Evolutionary conservation across 1,140 invertebrate species (phyloP).

Genomic region (Drosophila kurseongensis): DNA sequence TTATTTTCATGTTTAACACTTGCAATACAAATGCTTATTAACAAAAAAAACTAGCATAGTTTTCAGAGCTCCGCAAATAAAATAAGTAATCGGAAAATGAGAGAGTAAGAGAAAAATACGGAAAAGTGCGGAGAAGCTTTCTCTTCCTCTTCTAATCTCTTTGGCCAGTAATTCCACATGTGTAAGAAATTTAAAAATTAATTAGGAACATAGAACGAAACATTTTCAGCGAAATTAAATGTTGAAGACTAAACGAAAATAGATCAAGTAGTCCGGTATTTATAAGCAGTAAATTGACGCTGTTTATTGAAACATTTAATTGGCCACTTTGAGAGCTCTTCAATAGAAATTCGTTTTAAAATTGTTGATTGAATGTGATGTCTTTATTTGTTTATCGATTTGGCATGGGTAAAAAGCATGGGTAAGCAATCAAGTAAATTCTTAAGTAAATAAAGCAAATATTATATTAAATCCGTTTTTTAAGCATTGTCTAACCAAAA

Average conservation of each 20-base stretch:
- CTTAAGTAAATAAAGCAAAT: no score
- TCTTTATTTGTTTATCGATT: constrained; percentile 30
- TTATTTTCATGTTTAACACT: constrained; percentile 12
- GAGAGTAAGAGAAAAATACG: constrained; percentile 6
- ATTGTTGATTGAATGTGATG: constrained; percentile 41
- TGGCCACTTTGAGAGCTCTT: constrained; percentile 55
- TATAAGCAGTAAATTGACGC: constrained; percentile 62
- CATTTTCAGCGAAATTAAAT: constrained; percentile 31
- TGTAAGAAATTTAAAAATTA: constrained; percentile 50
- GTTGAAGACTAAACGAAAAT: constrained; percentile 51
- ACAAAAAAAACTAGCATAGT: constrained; percentile 22
- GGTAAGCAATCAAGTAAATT: not conserved
- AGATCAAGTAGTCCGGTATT: constrained; percentile 52
- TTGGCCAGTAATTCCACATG: constrained; percentile 27
- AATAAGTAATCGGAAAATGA: not conserved
- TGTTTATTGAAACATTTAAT: constrained; percentile 77
- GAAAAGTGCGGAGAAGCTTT: constrained; percentile 16
- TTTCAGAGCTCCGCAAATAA: constrained; percentile 6
- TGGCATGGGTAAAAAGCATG: not conserved
- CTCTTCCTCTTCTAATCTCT: not conserved
- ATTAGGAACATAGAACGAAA: constrained; percentile 21
- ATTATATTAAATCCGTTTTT: no score
- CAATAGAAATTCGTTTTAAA: constrained; percentile 28
- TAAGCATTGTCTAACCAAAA: no score
- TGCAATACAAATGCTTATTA: constrained; percentile 8